Percentiles rank a stretch among this genome's conserved stretches.
Evolutionary conservation across 2,113 vertebrate genomes (phyloP).

Genomic region (Dipodomys stephensi): DNA sequence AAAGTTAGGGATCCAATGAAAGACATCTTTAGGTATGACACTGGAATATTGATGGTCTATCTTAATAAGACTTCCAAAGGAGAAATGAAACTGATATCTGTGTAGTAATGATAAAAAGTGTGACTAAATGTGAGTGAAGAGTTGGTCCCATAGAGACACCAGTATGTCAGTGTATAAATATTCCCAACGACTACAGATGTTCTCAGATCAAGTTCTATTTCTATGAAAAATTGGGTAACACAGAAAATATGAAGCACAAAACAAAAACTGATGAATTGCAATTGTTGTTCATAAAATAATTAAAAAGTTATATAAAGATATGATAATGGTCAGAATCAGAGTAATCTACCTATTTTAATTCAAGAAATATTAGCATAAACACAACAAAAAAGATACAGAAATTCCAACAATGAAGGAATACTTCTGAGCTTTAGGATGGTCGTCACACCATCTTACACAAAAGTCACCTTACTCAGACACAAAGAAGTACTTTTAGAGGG

Average conservation of each 20-base stretch:
- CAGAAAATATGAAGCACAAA: background rate
- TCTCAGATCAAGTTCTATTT: conserved; percentile 33
- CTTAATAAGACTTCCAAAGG: background rate
- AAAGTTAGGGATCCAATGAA: background rate
- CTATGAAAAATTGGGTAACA: conserved; percentile 17
- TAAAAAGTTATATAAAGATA: background rate
- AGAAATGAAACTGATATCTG: background rate
- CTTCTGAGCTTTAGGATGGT: background rate
- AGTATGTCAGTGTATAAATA: background rate
- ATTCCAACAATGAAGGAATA: background rate
- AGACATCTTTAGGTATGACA: background rate
- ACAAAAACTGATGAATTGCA: conserved; percentile 24
- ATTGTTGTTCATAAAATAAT: background rate
- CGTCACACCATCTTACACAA: background rate
- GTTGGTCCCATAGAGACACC: background rate
- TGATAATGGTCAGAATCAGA: background rate
- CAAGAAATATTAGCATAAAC: background rate
- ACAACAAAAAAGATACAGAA: background rate
- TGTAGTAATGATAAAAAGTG: background rate
- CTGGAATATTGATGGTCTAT: background rate
- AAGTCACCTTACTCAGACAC: background rate
- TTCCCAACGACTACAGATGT: background rate
- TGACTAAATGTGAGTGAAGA: background rate
- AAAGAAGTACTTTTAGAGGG: background rate
- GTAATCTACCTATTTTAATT: background rate